Base-by-base conservation (phyloP, 2,797 vertebrate species). In the Ara ararauna region DNA sequence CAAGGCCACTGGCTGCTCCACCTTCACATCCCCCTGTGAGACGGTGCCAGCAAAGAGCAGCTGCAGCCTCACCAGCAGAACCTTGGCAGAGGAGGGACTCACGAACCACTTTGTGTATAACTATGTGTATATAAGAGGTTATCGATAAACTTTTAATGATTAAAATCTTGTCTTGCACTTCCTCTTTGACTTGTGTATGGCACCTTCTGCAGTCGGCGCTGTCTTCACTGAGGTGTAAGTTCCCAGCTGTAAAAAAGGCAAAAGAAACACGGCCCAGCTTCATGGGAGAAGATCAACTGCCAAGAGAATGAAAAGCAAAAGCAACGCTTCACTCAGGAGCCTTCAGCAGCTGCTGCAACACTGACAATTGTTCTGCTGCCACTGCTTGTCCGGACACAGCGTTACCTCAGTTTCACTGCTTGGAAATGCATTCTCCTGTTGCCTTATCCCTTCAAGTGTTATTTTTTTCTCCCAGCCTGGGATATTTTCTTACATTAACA, bases 61-160 rank as follows among this genome's bases (percentile, higher is more conserved):
- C 78, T 84, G 58, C 79, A 68, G 58, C 89, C 85, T 96, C 96
- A 95, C 96, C 94, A 96, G 92, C 96, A 93, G 77, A 79, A 85
- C 82, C 70, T 15, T 73, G 38, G 32, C 71, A 90, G 87, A 96
- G 73, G 89, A 97, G 90, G 90, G 95, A 96, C 96, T 97, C 6
- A 3, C 62, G 90, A 96, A 95, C 97, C 96, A 97, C 96, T 96
- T 85, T 98, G 97, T 98, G 97, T 98, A 98, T 98, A 97, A 97
- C 77, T 97, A 72, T 98, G 94, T 98, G 97, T 98, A 98, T 98
- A 98, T 98, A 98, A 98, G 98, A 98, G 97, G 84, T 96, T 98
- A 98, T 97, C 40, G 96, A 98, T 93, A 97, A 98, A 98, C 97
- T 97, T 98, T 97, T 97, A 97, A 97, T 94, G 95, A 97, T 94